Conservation (phyloP, 2,888 invertebrate genomes). For the Pecten maximus region DNA sequence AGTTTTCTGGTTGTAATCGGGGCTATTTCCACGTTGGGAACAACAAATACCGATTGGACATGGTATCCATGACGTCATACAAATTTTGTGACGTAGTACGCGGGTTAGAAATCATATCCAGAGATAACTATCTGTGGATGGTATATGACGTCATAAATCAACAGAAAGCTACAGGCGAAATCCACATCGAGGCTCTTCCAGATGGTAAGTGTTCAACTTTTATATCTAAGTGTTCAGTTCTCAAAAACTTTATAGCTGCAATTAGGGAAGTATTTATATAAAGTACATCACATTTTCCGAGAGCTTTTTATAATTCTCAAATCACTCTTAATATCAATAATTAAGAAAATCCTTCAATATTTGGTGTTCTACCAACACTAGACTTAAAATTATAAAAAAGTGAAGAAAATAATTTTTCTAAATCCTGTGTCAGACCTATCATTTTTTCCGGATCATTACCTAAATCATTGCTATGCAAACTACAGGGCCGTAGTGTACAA, state of each 20-base stretch:
- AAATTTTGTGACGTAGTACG: conserved; percentile 60
- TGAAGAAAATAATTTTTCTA: no score
- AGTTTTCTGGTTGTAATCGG: conserved; percentile 27
- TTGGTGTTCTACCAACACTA: no score
- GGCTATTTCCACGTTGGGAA: conserved; percentile 66
- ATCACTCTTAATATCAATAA: no score
- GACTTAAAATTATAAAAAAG: no score
- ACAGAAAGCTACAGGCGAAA: not conserved
- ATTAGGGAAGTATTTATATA: no score
- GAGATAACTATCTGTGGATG: conserved; percentile 65
- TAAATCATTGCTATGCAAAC: no score
- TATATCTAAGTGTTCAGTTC: not conserved
- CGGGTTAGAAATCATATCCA: conserved; percentile 65
- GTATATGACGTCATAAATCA: conserved; percentile 47
- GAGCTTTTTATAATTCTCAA: no score
- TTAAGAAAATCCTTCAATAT: no score
- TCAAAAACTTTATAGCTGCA: not conserved
- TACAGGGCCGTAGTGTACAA: no score
- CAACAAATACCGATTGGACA: conserved; percentile 57
- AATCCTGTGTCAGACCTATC: no score
- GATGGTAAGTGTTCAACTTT: conserved; percentile 46
- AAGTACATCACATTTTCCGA: no score
- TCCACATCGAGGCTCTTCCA: conserved; percentile 44
- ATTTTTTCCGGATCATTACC: no score
- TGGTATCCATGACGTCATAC: conserved; percentile 66